Percentiles rank a stretch among this genome's conserved stretches.
These are phyloP conservation scores for Hyposoter dolosus DNA, from an alignment of 2,888 invertebrate genomes.

Conservation along the genomic window DNA sequence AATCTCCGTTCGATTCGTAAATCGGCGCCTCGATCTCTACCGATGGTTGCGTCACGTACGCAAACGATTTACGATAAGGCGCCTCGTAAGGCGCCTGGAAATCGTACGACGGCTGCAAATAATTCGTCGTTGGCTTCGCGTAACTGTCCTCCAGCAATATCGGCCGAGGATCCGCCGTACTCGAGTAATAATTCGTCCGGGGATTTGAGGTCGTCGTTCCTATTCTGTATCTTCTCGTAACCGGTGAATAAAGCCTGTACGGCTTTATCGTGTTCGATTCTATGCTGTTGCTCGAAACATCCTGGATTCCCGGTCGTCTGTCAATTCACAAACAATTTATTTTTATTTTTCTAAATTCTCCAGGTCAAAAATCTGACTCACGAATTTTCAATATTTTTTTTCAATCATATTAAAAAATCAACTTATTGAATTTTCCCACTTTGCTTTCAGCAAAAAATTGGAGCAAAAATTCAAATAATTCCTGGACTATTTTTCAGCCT, in stretches of 20 bases:
- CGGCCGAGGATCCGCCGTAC: slow-evolving; percentile 72
- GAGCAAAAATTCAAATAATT: neutral
- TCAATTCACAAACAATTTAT: slow-evolving; percentile 17
- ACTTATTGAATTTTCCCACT: too few relatives aligned
- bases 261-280: slow-evolving; percentile 77
- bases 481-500: neutral
- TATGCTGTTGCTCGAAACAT: slow-evolving; percentile 80
- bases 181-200: slow-evolving; percentile 70
- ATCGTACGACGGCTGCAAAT: slow-evolving; percentile 73
- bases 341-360: neutral
- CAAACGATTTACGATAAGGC: slow-evolving; percentile 68
- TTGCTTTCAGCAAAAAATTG: too few relatives aligned
- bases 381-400: too few relatives aligned
- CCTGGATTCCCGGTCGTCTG: slow-evolving; percentile 79
- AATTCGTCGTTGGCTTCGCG: slow-evolving; percentile 73
- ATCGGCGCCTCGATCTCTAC: slow-evolving; percentile 73
- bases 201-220: slow-evolving; percentile 69
- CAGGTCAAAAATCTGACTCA: too few relatives aligned
- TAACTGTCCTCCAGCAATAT: slow-evolving; percentile 69
- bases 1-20: slow-evolving; percentile 64
- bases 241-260: slow-evolving; percentile 65
- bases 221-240: slow-evolving; percentile 62
- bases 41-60: slow-evolving; percentile 70
- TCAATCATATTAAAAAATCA: too few relatives aligned
- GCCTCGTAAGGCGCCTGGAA: slow-evolving; percentile 68